Evolutionary conservation across 2,888 invertebrate genomes (phyloP).

Genomic region (Sceliomorpha sp.): DNA sequence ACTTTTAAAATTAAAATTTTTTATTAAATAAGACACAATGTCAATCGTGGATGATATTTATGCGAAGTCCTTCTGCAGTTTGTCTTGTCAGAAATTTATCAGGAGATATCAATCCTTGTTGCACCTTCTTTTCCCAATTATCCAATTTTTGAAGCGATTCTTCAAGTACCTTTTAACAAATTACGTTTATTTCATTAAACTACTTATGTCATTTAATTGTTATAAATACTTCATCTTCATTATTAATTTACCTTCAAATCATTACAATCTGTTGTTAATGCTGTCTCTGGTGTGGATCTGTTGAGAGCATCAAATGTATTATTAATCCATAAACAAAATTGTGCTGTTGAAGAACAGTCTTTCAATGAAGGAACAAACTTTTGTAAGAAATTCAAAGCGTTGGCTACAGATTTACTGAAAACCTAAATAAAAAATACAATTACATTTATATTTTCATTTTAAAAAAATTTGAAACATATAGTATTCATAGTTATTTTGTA

Average conservation of each 20-base stretch:
- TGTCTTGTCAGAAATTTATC: constrained; percentile 42
- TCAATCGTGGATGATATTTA: too few species aligned
- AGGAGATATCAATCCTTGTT: constrained; percentile 24
- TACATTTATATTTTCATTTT: too few species aligned
- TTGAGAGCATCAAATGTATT: too few species aligned
- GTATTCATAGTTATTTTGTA: too few species aligned
- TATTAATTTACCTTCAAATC: constrained; percentile 3
- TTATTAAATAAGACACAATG: too few species aligned
- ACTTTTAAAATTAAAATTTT: constrained; percentile 29
- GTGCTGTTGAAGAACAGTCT: too few species aligned
- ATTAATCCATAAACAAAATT: too few species aligned
- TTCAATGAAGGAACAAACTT: too few species aligned
- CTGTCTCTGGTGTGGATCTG: constrained; percentile 1
- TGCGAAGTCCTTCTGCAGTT: constrained; percentile 59
- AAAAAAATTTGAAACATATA: too few species aligned
- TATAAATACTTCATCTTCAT: constrained; percentile 1
- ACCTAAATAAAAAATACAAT: too few species aligned
- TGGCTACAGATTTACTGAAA: too few species aligned
- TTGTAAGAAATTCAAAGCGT: too few species aligned
- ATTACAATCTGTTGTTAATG: constrained; percentile 3
- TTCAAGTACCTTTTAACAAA: constrained; percentile 20
- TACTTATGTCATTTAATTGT: constrained; percentile 3
- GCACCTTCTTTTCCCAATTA: constrained; percentile 44
- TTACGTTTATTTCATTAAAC: constrained; percentile 3
- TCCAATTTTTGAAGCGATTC: constrained; percentile 29